These are phyloP conservation scores for Craseonycteris thonglongyai DNA, from an alignment of 2,113 vertebrate species.

Conservation along the genomic window DNA sequence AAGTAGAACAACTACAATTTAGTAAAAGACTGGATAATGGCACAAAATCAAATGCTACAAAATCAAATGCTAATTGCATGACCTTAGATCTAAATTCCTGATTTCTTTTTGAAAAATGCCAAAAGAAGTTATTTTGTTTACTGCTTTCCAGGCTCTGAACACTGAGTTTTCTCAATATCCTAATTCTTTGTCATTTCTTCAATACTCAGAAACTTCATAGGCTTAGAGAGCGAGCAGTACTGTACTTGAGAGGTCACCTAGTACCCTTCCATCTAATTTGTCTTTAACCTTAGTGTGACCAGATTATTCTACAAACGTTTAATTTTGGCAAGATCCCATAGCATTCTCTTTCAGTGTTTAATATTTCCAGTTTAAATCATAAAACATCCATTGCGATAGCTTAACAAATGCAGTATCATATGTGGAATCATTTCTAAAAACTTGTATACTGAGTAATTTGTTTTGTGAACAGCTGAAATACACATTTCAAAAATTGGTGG, in stretches of 20 bases:
- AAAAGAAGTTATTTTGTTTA: background rate
- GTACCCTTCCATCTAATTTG: background rate
- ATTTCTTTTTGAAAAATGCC: background rate
- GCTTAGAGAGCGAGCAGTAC: background rate
- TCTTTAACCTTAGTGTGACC: background rate
- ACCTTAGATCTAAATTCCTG: background rate
- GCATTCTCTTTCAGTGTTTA: background rate
- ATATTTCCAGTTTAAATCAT: background rate
- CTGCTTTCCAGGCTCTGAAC: background rate
- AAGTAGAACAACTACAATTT: background rate
- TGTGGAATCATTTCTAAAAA: background rate
- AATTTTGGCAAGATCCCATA: background rate
- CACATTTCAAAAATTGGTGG: background rate
- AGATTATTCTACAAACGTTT: background rate
- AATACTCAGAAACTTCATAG: background rate
- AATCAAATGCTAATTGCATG: background rate
- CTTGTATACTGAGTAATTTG: background rate
- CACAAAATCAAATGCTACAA: background rate
- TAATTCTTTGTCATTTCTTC: background rate
- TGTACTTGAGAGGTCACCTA: background rate
- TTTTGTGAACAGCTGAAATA: background rate
- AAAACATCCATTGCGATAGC: background rate
- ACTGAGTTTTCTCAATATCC: background rate
- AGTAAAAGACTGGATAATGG: background rate
- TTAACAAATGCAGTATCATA: background rate